Evolutionary conservation across 1,140 invertebrate species (phyloP), one percentile per base, ranked within the genome.

Genomic region (Cyphomyrmex costatus): DNA sequence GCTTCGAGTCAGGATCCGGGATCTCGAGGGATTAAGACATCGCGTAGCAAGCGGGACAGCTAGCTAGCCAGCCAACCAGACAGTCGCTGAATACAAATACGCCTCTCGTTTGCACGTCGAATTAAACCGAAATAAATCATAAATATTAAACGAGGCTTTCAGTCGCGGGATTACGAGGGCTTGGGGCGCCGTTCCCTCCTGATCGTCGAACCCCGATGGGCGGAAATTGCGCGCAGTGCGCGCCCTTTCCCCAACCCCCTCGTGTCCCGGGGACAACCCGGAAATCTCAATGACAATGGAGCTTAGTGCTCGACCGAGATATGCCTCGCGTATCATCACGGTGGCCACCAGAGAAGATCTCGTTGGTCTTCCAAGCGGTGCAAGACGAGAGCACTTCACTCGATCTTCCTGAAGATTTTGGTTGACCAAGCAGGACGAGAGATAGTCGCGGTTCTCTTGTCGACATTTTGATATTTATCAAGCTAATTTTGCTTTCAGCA

Each of bases 121-220:
- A 94, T 95, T 95, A 95, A 95, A 94, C 92, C 91, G 93, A 95
- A 94, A 95, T 95, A 95, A 95, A 95, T 95, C 94, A 95, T 95
- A 95, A 95, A 95, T 95, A 95, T 95, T 95, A 94, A 95, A 95
- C 93, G 94, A 95, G 94, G 92, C 91, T 94, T 94, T 94, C 93
- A 93, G 93, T 91, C 93, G 86, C 70, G 92, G 92, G 93, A 94
- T 95, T 94, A 94, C 90, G 91, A 93, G 93, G 63, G 94, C 93
- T 93, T 88, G 90, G 76, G 68, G 78, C 68, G 27, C 87, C 16
- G 82, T 77, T 66, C 53, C 27, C 46, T 33, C 51, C 42, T 27
- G 36, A 42, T 58, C 61, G 49, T 76, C 58, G 49, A 58, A 87
- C 88, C 88, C 83, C 76, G 90, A 83, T 90, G 77, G 71, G 83